Evolutionary conservation across 1,140 invertebrate genomes (phyloP).

Genomic region (Varroa destructor): DNA sequence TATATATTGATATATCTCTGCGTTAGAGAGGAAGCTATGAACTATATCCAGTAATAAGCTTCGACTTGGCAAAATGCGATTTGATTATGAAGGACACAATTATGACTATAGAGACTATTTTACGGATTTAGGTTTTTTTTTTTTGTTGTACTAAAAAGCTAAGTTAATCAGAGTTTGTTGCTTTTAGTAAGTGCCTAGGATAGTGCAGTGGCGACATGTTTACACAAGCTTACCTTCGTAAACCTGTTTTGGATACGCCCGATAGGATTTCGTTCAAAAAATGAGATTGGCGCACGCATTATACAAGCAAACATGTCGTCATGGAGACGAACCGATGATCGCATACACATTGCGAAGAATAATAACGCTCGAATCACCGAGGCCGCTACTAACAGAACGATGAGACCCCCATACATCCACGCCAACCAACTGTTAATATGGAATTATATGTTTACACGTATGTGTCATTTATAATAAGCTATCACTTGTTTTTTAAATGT

Average conservation of each 20-base stretch:
- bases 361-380: slow-evolving; percentile 49
- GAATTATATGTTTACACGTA: not conserved
- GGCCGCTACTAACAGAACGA: slow-evolving; percentile 40
- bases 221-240: slow-evolving; percentile 31
- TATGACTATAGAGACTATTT: too few relatives aligned
- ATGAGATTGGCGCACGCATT: slow-evolving; percentile 63
- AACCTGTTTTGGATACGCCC: slow-evolving; percentile 38
- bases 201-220: too few relatives aligned
- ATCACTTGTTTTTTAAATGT: not conserved
- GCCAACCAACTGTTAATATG: slow-evolving; percentile 3
- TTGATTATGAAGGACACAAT: too few relatives aligned
- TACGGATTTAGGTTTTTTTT: too few relatives aligned
- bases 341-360: slow-evolving; percentile 65
- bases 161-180: too few relatives aligned
- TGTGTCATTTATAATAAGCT: not conserved
- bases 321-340: slow-evolving; percentile 62
- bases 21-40: too few relatives aligned
- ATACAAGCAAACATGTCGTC: slow-evolving; percentile 69
- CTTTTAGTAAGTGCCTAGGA: too few relatives aligned
- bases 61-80: too few relatives aligned
- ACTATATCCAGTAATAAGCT: too few relatives aligned
- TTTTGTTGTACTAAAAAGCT: too few relatives aligned
- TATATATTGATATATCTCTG: too few relatives aligned
- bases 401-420: slow-evolving; percentile 40
- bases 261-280: slow-evolving; percentile 74